Evolutionary conservation across 2,113 vertebrate species (phyloP).

Genomic region (Mobula birostris): DNA sequence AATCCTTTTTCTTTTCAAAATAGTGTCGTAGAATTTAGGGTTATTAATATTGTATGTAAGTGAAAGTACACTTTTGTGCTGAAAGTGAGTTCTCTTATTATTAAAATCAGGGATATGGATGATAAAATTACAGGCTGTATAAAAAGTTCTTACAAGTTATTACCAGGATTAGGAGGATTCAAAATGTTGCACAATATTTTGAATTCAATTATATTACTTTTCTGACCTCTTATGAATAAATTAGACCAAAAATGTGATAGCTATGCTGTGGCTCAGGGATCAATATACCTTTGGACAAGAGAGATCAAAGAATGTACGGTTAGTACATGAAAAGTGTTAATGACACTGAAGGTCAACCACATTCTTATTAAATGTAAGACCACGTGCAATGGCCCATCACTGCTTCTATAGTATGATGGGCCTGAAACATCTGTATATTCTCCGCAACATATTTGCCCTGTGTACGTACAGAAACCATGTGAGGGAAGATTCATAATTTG

Average conservation of each 20-base stretch:
- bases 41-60: background rate
- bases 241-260: background rate
- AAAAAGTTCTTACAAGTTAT: background rate
- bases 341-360: too few relatives aligned
- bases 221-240: background rate
- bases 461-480: background rate
- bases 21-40: background rate
- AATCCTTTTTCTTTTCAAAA: background rate
- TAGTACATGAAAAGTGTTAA: too few relatives aligned
- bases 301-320: too few relatives aligned
- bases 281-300: too few relatives aligned
- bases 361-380: too few relatives aligned
- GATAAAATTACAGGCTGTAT: background rate
- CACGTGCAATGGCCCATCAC: too few relatives aligned
- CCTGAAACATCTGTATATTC: background rate
- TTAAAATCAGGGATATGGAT: background rate
- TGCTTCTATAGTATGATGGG: background rate
- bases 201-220: background rate
- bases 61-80: constrained; percentile 37
- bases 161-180: background rate
- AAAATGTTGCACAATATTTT: background rate
- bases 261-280: background rate
- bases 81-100: background rate
- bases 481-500: background rate
- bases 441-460: background rate